A percentile compares a stretch with the other conserved stretches of the same genome.
These are phyloP conservation scores for Muschampia plurimacula DNA, from an alignment of 2,888 invertebrate genomes.

Conservation along the genomic window DNA sequence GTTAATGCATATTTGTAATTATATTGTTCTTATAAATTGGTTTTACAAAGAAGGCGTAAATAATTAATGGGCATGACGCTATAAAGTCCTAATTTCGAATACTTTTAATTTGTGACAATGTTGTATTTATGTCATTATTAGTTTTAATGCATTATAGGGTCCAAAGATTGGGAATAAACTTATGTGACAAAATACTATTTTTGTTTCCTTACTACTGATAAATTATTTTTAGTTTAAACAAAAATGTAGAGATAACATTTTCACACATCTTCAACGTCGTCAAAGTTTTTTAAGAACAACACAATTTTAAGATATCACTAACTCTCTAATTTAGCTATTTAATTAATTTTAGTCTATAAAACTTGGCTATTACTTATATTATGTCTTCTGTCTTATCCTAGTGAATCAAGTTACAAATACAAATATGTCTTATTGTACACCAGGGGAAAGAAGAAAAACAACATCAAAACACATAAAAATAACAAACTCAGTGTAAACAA, in stretches of 20 bases:
- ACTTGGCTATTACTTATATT: too few relatives aligned
- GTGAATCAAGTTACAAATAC: too few relatives aligned
- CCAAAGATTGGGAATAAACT: slow-evolving; percentile 91
- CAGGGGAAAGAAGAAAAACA: too few relatives aligned
- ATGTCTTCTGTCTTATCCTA: too few relatives aligned
- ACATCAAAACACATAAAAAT: too few relatives aligned
- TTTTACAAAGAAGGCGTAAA: slow-evolving; percentile 59
- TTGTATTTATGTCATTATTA: slow-evolving; percentile 85
- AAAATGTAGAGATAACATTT: neutral
- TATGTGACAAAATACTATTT: slow-evolving; percentile 84
- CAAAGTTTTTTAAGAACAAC: too few relatives aligned
- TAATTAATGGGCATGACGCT: slow-evolving; percentile 54
- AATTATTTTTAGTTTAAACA: neutral
- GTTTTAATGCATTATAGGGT: slow-evolving; percentile 90
- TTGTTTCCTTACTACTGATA: slow-evolving; percentile 64
- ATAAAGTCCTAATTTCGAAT: slow-evolving; percentile 65
- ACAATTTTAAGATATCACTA: too few relatives aligned
- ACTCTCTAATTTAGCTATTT: too few relatives aligned
- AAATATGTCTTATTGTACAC: too few relatives aligned
- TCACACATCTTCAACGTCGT: too few relatives aligned
- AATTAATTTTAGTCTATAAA: too few relatives aligned
- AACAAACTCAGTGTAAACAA: too few relatives aligned
- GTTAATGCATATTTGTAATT: slow-evolving; percentile 33
- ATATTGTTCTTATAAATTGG: slow-evolving; percentile 51
- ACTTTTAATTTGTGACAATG: slow-evolving; percentile 73